A percentile compares a stretch with the other conserved stretches of the same genome.
phyloP scores from a whole-genome alignment of 2,113 vertebrate genomes.

The Otis tarda region DNA sequence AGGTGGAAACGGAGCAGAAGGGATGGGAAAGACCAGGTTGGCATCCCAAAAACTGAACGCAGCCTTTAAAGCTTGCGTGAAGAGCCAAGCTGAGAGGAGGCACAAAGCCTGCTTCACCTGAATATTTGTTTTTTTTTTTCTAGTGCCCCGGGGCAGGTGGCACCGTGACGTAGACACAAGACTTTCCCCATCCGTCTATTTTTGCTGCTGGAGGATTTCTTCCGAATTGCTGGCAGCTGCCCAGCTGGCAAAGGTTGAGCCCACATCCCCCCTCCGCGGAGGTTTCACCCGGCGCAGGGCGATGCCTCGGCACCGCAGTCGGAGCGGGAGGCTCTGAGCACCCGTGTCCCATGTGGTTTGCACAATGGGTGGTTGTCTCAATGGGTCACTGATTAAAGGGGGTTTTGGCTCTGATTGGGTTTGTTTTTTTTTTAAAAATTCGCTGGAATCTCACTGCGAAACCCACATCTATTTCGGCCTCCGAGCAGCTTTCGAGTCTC shows the following conservation, averaged over 20 bases:
- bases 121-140: background rate
- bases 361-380: accelerated
- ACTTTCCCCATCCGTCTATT: background rate
- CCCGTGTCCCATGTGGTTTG: accelerated
- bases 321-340: background rate
- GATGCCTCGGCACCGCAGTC: background rate
- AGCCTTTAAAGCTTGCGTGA: background rate
- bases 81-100: background rate
- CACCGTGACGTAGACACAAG: accelerated
- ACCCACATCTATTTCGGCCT: conserved; percentile 8
- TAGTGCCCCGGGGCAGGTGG: background rate
- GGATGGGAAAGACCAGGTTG: background rate
- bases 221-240: background rate
- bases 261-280: accelerated
- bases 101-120: background rate
- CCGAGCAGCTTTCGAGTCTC: background rate
- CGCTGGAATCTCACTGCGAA: conserved; percentile 29
- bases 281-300: background rate
- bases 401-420: background rate
- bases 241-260: background rate
- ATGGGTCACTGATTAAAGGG: background rate
- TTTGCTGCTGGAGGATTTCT: background rate
- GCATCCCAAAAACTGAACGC: background rate
- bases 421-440: conserved; percentile 34
- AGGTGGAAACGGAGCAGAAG: background rate